Conservation (phyloP, 2,797 vertebrate genomes). For the Falco columbarius region DNA sequence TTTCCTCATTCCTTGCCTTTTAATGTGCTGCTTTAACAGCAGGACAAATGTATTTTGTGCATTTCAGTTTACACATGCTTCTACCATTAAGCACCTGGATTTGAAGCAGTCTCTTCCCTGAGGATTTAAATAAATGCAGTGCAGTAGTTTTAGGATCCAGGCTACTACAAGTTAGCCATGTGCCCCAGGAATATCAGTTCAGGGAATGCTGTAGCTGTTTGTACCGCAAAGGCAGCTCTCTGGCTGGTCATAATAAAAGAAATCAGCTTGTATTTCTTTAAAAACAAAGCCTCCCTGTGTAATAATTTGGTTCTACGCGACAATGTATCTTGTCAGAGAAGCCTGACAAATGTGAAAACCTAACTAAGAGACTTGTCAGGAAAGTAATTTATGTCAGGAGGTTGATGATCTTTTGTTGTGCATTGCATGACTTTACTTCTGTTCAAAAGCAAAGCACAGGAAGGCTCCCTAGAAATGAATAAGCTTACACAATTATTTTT, state of each 20-base stretch:
- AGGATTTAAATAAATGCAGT: constrained; percentile 70
- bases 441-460: background rate
- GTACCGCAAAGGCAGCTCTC: constrained; percentile 60
- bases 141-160: constrained; percentile 66
- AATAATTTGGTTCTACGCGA: constrained; percentile 72
- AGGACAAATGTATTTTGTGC: constrained; percentile 45
- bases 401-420: background rate
- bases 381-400: constrained; percentile 1
- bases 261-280: constrained; percentile 74
- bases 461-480: background rate
- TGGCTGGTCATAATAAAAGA: constrained; percentile 71
- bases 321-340: constrained; percentile 69
- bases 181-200: constrained; percentile 72
- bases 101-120: constrained; percentile 68
- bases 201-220: constrained; percentile 61
- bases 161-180: constrained; percentile 48
- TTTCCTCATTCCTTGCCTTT: constrained; percentile 9
- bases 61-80: constrained; percentile 66
- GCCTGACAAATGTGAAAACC: constrained; percentile 56
- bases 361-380: constrained; percentile 44
- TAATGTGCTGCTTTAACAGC: constrained; percentile 42
- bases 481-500: background rate
- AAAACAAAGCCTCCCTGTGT: constrained; percentile 74
- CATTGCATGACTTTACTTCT: background rate
- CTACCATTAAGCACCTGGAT: constrained; percentile 72